Evolutionary conservation across 2,888 invertebrate genomes (phyloP), one percentile per base, ranked within the genome.

Genomic region (Eupeodes latifasciatus): DNA sequence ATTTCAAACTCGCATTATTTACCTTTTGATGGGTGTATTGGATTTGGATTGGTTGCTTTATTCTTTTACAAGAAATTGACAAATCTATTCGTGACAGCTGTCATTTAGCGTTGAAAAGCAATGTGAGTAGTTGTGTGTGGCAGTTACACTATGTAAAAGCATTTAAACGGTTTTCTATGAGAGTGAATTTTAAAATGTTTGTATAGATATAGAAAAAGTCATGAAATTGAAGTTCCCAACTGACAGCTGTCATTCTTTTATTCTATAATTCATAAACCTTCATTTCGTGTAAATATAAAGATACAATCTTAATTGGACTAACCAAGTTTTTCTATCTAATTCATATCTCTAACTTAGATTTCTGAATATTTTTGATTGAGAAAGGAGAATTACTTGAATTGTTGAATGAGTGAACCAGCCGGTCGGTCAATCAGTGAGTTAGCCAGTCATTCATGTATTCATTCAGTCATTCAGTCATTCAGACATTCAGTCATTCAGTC

Each of bases 41-140:
- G 40, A 11, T n/a, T 16, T 16, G 36, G 69, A 67, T 53, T 71
- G 19, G 19, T 36, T 53, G 1, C 12, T 44, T 55, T 71, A 16
- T 40, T 55, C 4, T 55, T 71, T 40, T 5, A 7, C 40, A 11
- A 44, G 11, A 71, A 55, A 55, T 57, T 71, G 71, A 71, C 71
- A 71, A 57, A 57, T 44, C 57, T 71, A 71, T 71, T 57, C 57
- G 57, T 71, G 71, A 71, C 71, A 71, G 57, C 71, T 71, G 69
- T 55, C 71, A 57, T 55, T 71, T 44, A 57, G 27, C 7, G 5
- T 27, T 16, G 11, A 14, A 40, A 5, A 51, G 27, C 6, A 53
- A 16, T 1, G 36, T 4, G 44, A 19, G 11, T 27, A 57, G 44
- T 57, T 57, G 14, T 57, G 6, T 57, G 44, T 57, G 71, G 44